Conservation (phyloP, 2,113 vertebrate species). For the Egretta garzetta region DNA sequence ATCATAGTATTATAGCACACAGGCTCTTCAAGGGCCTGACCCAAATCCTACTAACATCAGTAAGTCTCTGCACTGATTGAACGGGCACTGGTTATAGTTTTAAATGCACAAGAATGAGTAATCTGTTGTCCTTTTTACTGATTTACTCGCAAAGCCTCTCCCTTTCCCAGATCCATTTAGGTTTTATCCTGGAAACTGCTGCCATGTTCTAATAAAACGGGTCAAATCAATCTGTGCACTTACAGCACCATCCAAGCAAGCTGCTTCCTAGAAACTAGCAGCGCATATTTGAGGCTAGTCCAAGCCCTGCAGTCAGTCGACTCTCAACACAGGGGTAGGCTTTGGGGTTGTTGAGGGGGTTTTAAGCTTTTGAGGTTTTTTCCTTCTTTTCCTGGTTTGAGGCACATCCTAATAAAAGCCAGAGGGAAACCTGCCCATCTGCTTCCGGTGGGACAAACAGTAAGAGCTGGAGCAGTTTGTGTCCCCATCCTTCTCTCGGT, state of each 20-base stretch:
- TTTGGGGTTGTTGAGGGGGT: not conserved
- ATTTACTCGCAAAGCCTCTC: not conserved
- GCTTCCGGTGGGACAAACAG: not conserved
- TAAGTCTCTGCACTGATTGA: not conserved
- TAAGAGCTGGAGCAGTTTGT: not conserved
- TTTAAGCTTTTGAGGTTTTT: not conserved
- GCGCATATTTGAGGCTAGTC: not conserved
- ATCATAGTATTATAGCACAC: not conserved
- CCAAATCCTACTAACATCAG: not conserved
- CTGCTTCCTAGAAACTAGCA: not conserved
- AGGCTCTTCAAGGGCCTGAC: not conserved
- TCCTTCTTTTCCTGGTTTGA: not conserved
- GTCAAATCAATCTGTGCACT: not conserved
- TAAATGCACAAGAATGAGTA: not conserved
- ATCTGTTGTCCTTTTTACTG: not conserved
- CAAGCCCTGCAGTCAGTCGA: not conserved
- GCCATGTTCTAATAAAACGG: not conserved
- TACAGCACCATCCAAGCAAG: not conserved
- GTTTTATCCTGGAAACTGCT: not conserved
- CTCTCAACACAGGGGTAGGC: not conserved
- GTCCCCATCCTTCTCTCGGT: not conserved
- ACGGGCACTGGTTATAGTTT: not conserved
- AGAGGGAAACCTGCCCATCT: not conserved
- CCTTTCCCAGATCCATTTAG: not conserved
- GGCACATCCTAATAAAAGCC: not conserved